Evolutionary conservation across 2,113 vertebrate genomes (phyloP).

Genomic region (Rhinopomastus cyanomelas): DNA sequence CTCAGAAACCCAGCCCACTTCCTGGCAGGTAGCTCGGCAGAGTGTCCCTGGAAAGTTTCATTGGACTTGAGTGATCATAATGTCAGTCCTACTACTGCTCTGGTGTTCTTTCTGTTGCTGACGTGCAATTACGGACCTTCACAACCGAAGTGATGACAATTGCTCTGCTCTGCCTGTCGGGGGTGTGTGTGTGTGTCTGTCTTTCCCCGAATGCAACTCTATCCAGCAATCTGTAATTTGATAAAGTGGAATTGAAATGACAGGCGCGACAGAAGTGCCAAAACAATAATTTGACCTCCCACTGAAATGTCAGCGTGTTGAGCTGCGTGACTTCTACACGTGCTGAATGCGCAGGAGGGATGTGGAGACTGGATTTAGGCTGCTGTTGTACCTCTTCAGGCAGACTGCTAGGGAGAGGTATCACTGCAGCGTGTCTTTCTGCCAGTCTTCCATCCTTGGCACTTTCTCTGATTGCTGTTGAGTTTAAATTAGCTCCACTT

Average conservation of each 20-base stretch:
- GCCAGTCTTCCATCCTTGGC: background rate
- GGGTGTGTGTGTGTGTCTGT: background rate
- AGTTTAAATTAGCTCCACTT: background rate
- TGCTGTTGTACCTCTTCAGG: background rate
- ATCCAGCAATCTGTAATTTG: conserved; percentile 69
- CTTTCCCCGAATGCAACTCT: conserved; percentile 54
- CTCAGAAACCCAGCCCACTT: background rate
- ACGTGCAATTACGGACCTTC: conserved; percentile 69
- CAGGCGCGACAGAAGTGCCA: conserved; percentile 67
- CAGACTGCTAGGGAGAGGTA: background rate
- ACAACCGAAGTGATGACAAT: conserved; percentile 49
- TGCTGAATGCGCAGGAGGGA: background rate
- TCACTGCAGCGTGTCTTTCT: background rate
- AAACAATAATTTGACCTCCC: conserved; percentile 66
- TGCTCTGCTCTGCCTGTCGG: background rate
- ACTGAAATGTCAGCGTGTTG: conserved; percentile 39
- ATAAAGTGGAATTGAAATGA: conserved; percentile 73
- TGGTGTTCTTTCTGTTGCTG: conserved; percentile 48
- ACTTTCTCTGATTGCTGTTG: background rate
- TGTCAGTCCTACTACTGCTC: background rate
- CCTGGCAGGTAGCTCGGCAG: background rate
- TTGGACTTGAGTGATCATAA: background rate
- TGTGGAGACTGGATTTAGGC: background rate
- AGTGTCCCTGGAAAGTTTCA: background rate
- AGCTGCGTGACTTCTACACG: background rate